Evolutionary conservation across 2,113 vertebrate genomes (phyloP), one percentile per base, ranked within the genome.

Genomic region (Microtus ochrogaster): DNA sequence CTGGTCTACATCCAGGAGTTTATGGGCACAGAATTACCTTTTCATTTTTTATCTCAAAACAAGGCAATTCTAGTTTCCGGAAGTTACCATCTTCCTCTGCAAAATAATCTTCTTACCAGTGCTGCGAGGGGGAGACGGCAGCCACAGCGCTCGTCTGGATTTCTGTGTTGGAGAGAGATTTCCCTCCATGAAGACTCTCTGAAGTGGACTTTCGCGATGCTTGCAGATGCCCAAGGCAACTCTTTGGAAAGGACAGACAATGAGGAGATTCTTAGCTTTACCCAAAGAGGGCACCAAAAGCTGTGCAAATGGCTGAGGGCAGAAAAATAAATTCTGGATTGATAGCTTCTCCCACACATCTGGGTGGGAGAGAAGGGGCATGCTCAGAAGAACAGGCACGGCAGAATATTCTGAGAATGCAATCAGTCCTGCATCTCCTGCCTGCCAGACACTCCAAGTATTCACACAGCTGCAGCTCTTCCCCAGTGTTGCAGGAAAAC

Each of bases 391-490:
- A 41, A n/a, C 1, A 14, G 4, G 14, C 19, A 5, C 1, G 33
- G 8, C 26, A 3, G 47, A 16, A n/a, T 19, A 28, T 33, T 81
- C 52, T 52, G 78, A 68, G 89, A 68, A 52, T 13, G 28, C 33
- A 5, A 19, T 19, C 16, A 6, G n/a, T 49, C 63, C 10, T 14
- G 21, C 21, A 1, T 16, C 61, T 44, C 73, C 55, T 21, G 1
- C 1, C 2, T 68, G 24, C 2, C 12, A 28, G 16, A 55, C 39
- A 16, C 74, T 41, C 3, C 9, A 21, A 11, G 66, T 17, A 30
- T 16, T 3, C 28, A 28, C 28, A 8, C 33, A 17, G 55, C 39
- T 4, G 3, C 0, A 21, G 3, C 7, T 12, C 10, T n/a, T 70
- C 3, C 8, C 7, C 33, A 33, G 19, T 7, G 33, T 73, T 55